Evolutionary conservation across 2,113 vertebrate species (phyloP).

Genomic region (Leucopsar rothschildi): DNA sequence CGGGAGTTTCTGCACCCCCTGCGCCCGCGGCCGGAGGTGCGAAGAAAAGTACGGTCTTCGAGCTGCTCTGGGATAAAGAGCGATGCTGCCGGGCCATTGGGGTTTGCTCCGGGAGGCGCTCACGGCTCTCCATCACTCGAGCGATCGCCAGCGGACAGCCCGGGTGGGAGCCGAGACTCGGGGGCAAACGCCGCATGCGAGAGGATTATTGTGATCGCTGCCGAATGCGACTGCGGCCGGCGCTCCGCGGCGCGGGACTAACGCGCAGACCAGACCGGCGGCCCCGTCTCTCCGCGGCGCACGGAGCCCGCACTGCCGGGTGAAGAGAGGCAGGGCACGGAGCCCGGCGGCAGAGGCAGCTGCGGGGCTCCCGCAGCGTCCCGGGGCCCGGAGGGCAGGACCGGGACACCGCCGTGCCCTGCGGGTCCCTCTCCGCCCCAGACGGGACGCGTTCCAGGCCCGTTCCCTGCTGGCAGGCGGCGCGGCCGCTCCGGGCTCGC

Average conservation of each 20-base stretch:
- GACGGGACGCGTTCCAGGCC: neutral
- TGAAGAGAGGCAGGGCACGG: neutral
- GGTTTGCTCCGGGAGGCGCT: neutral
- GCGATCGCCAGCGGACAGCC: neutral
- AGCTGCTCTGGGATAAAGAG: neutral
- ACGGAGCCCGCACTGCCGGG: neutral
- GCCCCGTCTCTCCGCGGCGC: neutral
- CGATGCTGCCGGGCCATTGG: neutral
- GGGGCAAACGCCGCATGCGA: neutral
- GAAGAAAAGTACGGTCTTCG: neutral
- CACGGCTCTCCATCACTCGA: too few species aligned
- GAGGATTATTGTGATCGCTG: accelerated
- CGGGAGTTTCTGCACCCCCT: too few species aligned
- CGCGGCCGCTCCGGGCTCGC: neutral
- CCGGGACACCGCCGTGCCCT: neutral
- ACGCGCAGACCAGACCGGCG: neutral
- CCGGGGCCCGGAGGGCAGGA: neutral
- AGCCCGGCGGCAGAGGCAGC: neutral
- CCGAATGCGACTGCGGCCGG: accelerated
- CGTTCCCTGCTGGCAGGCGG: neutral
- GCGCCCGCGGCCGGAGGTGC: neutral
- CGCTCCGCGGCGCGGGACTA: neutral
- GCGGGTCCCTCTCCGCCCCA: neutral
- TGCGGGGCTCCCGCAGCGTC: neutral
- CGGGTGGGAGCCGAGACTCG: neutral